Base-by-base conservation (phyloP, 2,797 vertebrate species). In the Gobionotothen gibberifrons region DNA sequence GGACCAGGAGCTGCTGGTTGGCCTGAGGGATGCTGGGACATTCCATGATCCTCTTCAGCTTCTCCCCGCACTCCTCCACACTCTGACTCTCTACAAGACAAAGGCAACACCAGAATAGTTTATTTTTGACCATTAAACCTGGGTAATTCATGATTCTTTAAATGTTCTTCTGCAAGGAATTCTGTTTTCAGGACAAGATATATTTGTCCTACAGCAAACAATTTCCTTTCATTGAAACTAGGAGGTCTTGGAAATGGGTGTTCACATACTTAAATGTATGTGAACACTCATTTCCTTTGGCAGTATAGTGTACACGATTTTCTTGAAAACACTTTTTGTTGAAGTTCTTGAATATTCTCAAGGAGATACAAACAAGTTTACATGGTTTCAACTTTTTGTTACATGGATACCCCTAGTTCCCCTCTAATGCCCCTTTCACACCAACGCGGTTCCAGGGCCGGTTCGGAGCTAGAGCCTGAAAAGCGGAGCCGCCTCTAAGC, bases 21-120 rank as follows among this genome's bases (percentile, higher is more conserved):
- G 91, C 76, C 82, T 92, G 94, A 0, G 94, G 94, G 64, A 96
- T 70, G 52, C 91, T 92, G 0, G 95, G 94, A 4, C 93, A 95
- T 48, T 93, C 92, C 85, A 96, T 87, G 79, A 96, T 90, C 77
- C 74, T 90, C 91, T 91, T 94, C 74, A 95, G 92, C 81, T 85
- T 90, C 63, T 95, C 92, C 11, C 95, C 95, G 1, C 95, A 95
- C 61, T 96, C 95, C 75, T 96, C 95, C 72, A 95, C 67, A 74
- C 79, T 85, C 0, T 73, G 87, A 49, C 82, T 94, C 83, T 95
- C 96, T 96, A 13, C 0, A 9, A 15, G 14, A 74, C 32, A 72
- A 46, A 49, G 57, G 36, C 13, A 68, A 22, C 0, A 47, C 1
- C 13, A 47, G 32, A 65, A 9, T 0, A 22, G 8, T 2, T 61